phyloP scores from a whole-genome alignment of 2,113 vertebrate genomes.

The Protomyctophum bolini region DNA sequence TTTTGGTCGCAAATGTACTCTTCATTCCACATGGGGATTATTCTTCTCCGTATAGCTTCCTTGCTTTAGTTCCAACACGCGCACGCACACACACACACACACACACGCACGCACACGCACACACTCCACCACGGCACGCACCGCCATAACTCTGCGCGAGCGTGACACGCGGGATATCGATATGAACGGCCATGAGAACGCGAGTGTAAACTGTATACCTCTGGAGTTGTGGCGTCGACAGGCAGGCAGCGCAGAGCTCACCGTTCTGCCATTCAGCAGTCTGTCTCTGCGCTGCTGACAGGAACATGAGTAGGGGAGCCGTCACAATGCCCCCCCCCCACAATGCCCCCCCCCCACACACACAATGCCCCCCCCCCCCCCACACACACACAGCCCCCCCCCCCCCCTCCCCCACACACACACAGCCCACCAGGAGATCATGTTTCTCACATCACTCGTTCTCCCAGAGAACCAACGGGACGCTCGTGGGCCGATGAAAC shows the following conservation, averaged over 20 bases:
- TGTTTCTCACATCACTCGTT: constrained; percentile 41
- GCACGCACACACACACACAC: background rate
- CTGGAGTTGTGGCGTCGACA: constrained; percentile 59
- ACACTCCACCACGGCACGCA: no score
- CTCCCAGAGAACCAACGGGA: no score
- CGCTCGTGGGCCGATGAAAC: no score
- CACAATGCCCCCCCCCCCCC: no score
- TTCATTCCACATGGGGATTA: background rate
- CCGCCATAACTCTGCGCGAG: constrained; percentile 58
- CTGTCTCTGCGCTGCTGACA: constrained; percentile 44
- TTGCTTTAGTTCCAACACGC: background rate
- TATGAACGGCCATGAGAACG: constrained; percentile 62
- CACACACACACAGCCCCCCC: no score
- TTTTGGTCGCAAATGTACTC: background rate
- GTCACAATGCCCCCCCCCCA: constrained; percentile 26
- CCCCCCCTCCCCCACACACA: no score
- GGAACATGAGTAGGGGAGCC: constrained; percentile 43
- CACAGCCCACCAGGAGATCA: constrained; percentile 61
- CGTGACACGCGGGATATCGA: constrained; percentile 67
- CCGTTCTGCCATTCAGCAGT: constrained; percentile 66
- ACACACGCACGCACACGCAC: background rate
- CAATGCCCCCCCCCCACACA: no score
- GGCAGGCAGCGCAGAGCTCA: constrained; percentile 57
- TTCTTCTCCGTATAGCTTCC: background rate
- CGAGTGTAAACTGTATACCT: no score